phyloP scores from a whole-genome alignment of 2,888 invertebrate species.

The Drosophila atripex region DNA sequence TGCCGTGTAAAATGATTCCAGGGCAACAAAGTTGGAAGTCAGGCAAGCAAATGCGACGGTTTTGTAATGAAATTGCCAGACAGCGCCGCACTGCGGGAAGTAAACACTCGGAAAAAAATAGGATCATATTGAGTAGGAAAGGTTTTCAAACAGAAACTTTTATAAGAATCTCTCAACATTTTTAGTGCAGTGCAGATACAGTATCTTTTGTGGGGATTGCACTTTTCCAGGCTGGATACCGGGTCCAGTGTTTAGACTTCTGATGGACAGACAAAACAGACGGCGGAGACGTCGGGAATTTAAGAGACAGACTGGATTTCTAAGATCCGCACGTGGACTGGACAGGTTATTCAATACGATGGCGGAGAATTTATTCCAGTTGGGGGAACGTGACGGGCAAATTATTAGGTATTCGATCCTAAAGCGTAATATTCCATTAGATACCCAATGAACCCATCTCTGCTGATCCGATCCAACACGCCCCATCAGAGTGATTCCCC shows the following conservation, averaged over 20 bases:
- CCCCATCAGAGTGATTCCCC: slow-evolving; percentile 25
- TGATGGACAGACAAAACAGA: slow-evolving; percentile 23
- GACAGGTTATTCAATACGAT: slow-evolving; percentile 22
- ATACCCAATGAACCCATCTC: slow-evolving; percentile 28
- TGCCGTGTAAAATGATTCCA: slow-evolving; percentile 34
- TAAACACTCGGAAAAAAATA: slow-evolving; percentile 9
- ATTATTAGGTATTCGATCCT: slow-evolving; percentile 1
- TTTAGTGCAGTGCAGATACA: slow-evolving; percentile 16
- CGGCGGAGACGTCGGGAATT: slow-evolving; percentile 29
- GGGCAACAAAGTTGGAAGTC: slow-evolving; percentile 29
- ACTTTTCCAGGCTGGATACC: slow-evolving; percentile 20
- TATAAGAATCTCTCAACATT: neutral
- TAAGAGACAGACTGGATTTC: slow-evolving; percentile 6
- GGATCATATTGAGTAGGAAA: neutral
- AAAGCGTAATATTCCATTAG: slow-evolving; percentile 9
- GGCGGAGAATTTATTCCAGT: slow-evolving; percentile 13
- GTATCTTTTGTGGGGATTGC: slow-evolving; percentile 34
- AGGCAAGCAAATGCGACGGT: slow-evolving; percentile 36
- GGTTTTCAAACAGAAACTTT: neutral
- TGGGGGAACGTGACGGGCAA: slow-evolving; percentile 11
- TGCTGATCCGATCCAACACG: slow-evolving; percentile 22
- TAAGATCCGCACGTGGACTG: slow-evolving; percentile 50
- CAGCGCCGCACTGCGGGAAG: slow-evolving; percentile 26
- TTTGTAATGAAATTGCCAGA: slow-evolving; percentile 24
- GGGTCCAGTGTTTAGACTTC: slow-evolving; percentile 28